Base-by-base conservation (phyloP, 23 tunicate species). In the Diplosoma virens region DNA sequence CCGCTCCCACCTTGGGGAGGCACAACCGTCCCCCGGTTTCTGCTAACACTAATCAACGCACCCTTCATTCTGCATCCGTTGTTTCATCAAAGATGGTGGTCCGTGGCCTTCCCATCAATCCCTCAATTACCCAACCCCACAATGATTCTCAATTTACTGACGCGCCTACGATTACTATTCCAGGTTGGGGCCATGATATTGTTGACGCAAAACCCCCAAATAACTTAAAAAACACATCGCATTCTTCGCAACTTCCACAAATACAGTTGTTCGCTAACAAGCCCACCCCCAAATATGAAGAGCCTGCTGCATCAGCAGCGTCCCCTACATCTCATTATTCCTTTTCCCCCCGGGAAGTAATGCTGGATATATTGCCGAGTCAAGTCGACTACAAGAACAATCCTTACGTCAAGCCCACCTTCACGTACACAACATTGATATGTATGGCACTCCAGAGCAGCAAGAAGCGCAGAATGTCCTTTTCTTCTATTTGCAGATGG, bases 361-460 rank as follows among this genome's bases (percentile, higher is more conserved):
- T 48, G 52, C 48, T 63, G 4, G 82, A 89, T 37, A 31, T 80
- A 27, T 22, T 70, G 25, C 84, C 85, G 6, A 81, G 86, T 2
- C 77, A 72, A 56, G 89, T 78, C 4, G 88, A 89, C 71, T 79
- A 83, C 77, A 83, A 83, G 59, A 87, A 81, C 76, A 87, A 87
- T 54, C 86, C 93, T 2, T 87, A 80, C 33, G 84, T 77, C 7
- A 87, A 80, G 35, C 93, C 93, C 21, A 65, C 30, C 30, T 81
- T 76, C 67, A 55, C 68, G 37, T 76, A 50, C 73, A 67, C 76
- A 9, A 48, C 81, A 26, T 45, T 92, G 34, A 80, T 92, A 16
- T 81, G 81, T 75, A 80, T 85, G 87, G 97, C 97, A 26, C 32
- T 92, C 32, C 81, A 84, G 35, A 84, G 58, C 30, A 54, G 55